These are phyloP conservation scores for Chloromyia formosa DNA, from an alignment of 2,888 invertebrate species.

Conservation along the genomic window DNA sequence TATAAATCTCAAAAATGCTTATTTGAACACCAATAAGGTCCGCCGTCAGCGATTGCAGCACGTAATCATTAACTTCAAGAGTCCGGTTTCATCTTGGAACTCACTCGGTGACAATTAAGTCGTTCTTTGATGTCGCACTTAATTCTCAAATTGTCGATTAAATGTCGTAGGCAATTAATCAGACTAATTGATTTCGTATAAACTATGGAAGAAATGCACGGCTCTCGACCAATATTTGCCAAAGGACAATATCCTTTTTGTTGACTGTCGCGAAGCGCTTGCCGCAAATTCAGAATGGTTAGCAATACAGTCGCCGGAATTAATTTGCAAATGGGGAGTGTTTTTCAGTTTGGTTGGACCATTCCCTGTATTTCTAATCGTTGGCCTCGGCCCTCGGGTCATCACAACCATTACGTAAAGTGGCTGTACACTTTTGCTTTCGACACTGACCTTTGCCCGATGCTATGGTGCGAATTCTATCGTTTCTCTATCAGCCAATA, in stretches of 20 bases:
- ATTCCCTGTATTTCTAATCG: background rate
- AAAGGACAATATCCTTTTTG: conserved; percentile 28
- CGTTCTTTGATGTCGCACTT: conserved; percentile 37
- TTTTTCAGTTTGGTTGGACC: background rate
- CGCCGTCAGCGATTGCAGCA: too few species aligned
- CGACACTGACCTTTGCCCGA: conserved; percentile 20
- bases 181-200: conserved; percentile 41
- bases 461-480: conserved; percentile 17
- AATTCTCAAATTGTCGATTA: conserved; percentile 43
- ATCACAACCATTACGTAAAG: background rate
- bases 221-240: conserved; percentile 28
- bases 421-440: background rate
- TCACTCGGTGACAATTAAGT: conserved; percentile 20
- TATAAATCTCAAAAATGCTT: too few species aligned
- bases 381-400: background rate
- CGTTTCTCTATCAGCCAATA: too few species aligned
- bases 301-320: background rate
- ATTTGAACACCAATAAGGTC: too few species aligned
- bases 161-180: conserved; percentile 43
- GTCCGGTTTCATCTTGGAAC: too few species aligned
- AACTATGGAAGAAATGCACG: conserved; percentile 1
- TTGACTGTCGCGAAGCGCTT: conserved; percentile 16
- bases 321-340: background rate
- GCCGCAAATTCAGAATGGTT: background rate
- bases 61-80: too few species aligned